These are phyloP conservation scores for Euleptes europaea DNA, from an alignment of 2,113 vertebrate species.

Conservation along the genomic window DNA sequence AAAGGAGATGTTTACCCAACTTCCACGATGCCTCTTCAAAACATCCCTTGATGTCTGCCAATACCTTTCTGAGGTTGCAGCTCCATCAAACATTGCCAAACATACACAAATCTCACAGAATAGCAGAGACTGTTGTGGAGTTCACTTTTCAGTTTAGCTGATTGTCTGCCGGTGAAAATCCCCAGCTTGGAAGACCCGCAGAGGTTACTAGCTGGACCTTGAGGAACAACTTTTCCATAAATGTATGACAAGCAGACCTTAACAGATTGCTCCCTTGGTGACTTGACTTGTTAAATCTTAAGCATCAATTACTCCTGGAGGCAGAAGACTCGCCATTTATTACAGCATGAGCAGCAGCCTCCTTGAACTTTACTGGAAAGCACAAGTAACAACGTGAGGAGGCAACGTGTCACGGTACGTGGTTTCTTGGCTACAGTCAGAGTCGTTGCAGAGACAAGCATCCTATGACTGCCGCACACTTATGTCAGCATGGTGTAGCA, in stretches of 20 bases:
- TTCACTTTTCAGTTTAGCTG: neutral
- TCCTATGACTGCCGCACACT: neutral
- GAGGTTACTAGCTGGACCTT: neutral
- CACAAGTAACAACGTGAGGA: conserved; percentile 21
- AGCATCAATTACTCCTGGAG: neutral
- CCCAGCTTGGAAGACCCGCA: neutral
- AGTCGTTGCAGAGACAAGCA: neutral
- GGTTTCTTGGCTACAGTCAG: neutral
- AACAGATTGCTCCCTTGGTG: neutral
- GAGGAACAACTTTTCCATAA: conserved; percentile 18
- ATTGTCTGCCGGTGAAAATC: neutral
- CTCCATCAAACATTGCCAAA: neutral
- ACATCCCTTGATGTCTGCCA: neutral
- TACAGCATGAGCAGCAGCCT: conserved; percentile 26
- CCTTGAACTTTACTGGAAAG: conserved; percentile 4
- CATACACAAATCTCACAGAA: neutral
- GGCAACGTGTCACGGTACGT: neutral
- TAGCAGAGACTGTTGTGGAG: neutral
- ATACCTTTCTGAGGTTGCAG: neutral
- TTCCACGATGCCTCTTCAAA: neutral
- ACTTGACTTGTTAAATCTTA: neutral
- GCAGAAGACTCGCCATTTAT: neutral
- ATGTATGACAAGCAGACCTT: neutral
- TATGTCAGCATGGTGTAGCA: neutral
- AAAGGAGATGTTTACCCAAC: neutral